These are phyloP conservation scores for Ciconia maguari DNA, from an alignment of 2,113 vertebrate genomes.

Conservation along the genomic window DNA sequence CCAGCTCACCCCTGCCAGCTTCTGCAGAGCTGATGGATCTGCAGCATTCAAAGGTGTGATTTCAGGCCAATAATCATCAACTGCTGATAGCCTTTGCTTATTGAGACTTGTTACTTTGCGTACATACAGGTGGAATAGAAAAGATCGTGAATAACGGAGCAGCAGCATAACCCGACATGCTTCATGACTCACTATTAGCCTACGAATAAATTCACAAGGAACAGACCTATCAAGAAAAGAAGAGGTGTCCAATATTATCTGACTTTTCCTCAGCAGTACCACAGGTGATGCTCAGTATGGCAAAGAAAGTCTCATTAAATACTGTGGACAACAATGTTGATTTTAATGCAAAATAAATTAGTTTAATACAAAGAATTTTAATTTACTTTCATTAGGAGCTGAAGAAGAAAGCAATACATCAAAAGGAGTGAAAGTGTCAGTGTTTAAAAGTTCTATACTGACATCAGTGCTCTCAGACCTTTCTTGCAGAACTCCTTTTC, in stretches of 20 bases:
- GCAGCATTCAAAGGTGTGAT: background rate
- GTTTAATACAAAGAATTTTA: constrained; percentile 3
- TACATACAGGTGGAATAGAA: background rate
- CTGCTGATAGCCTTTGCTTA: background rate
- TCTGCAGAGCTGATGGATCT: background rate
- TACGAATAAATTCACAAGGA: background rate
- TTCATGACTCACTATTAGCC: background rate
- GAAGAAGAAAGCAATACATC: constrained; percentile 19
- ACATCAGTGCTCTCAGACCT: constrained; percentile 28
- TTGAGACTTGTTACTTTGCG: background rate
- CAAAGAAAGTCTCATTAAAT: constrained; percentile 7
- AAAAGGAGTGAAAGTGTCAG: background rate
- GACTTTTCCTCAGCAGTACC: background rate
- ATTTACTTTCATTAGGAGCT: constrained; percentile 14
- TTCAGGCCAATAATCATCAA: background rate
- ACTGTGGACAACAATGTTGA: background rate
- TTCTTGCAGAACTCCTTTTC: background rate
- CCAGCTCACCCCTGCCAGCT: background rate
- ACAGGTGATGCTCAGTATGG: background rate
- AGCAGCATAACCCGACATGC: background rate
- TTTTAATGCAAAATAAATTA: background rate
- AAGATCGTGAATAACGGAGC: background rate
- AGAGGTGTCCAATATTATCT: background rate
- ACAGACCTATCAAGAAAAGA: background rate
- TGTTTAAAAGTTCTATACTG: background rate